A percentile compares a stretch with the other conserved stretches of the same genome.
Conservation (phyloP, 1,140 invertebrate species). For the Bombyx mori region DNA sequence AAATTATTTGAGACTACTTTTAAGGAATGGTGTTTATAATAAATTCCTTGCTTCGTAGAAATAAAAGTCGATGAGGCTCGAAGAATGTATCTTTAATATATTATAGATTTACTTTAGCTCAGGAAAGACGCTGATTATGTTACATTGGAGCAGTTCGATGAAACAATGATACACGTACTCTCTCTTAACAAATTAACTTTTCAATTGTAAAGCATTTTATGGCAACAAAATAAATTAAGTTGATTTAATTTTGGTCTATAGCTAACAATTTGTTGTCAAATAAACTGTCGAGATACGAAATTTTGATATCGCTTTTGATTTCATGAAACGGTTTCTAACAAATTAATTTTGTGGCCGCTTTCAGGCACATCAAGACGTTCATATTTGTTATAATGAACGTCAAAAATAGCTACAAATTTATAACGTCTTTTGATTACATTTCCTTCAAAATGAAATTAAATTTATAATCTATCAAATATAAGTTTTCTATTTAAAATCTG, state of each 20-base stretch:
- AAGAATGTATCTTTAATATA: no score
- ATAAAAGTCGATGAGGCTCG: no score
- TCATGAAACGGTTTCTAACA: constrained; percentile 4
- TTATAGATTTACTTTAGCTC: no score
- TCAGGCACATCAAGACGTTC: constrained; percentile 4
- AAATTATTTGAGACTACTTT: no score
- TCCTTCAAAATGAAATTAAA: background rate
- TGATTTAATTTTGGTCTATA: constrained; percentile 11
- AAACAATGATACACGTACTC: no score
- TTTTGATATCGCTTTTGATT: background rate
- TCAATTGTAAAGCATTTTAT: no score
- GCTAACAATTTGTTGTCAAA: constrained; percentile 13
- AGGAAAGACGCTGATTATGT: no score
- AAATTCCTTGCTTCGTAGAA: no score
- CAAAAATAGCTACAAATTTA: constrained; percentile 2
- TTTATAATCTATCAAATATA: background rate
- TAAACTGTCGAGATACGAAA: background rate
- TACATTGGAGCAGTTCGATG: no score
- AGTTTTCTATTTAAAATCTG: background rate
- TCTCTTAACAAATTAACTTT: no score
- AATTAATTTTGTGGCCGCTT: constrained; percentile 15
- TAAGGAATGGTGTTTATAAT: no score
- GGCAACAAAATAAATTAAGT: no score
- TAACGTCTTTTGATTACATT: background rate
- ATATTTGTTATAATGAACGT: constrained; percentile 9